These are phyloP conservation scores for Scomber japonicus DNA, from an alignment of 2,113 vertebrate species.

Conservation along the genomic window DNA sequence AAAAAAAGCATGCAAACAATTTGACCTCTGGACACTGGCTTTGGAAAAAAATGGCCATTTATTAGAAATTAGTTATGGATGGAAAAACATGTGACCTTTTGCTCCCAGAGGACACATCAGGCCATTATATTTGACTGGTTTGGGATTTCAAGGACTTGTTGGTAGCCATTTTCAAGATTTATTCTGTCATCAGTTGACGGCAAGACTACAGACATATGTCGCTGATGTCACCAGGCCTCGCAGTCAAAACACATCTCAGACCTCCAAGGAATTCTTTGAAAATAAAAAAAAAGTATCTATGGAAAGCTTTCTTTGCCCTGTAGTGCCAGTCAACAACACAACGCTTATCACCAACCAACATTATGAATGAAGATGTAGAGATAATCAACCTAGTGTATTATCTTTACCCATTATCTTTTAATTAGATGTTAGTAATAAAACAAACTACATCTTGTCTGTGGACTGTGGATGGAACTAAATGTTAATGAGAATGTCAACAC, in stretches of 20 bases:
- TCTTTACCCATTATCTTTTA: too few relatives aligned
- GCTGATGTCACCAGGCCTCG: slow-evolving; percentile 55
- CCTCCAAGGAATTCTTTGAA: slow-evolving; percentile 45
- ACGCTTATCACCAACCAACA: too few relatives aligned
- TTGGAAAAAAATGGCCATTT: slow-evolving; percentile 74
- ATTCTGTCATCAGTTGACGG: slow-evolving; percentile 78
- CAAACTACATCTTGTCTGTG: too few relatives aligned
- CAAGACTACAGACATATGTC: slow-evolving; percentile 61
- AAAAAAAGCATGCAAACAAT: slow-evolving; percentile 78
- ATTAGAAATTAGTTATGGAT: slow-evolving; percentile 81
- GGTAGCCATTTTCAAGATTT: slow-evolving; percentile 72
- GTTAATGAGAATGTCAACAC: too few relatives aligned
- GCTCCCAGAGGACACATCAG: slow-evolving; percentile 73
- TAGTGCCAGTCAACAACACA: neutral
- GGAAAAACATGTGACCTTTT: slow-evolving; percentile 70
- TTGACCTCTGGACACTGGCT: slow-evolving; percentile 75
- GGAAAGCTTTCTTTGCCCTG: neutral
- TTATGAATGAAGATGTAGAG: too few relatives aligned
- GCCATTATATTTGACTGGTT: slow-evolving; percentile 73
- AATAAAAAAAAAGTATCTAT: slow-evolving; percentile 1
- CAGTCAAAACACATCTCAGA: slow-evolving; percentile 63
- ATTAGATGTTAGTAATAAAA: too few relatives aligned
- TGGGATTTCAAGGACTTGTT: slow-evolving; percentile 74
- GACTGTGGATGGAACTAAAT: too few relatives aligned
- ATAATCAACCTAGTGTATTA: too few relatives aligned